Base-by-base conservation (phyloP, 2,797 vertebrate species). In the Eurystomus glaucurus region DNA sequence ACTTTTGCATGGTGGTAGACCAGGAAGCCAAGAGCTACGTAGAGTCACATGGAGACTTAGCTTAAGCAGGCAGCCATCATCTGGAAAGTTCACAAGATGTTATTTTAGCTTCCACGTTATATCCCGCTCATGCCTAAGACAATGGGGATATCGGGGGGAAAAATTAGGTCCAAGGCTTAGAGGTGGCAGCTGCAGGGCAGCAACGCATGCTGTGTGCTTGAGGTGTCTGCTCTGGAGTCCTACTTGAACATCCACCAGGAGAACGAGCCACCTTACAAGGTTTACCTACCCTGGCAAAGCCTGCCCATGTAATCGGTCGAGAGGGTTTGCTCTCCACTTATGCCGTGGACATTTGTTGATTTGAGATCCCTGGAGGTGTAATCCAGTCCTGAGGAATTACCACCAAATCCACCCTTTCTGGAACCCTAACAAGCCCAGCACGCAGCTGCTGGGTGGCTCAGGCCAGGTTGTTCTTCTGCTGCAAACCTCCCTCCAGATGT, bases 341-440 rank as follows among this genome's bases (percentile, higher is more conserved):
- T 5, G 31, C 46, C 7, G 4, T 68, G 76, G 48, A 61, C 65
- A 55, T 66, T 28, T 85, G 55, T 65, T 76, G 37, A 76, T 69
- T 79, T 78, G 37, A 64, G 50, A 85, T 60, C 31, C 57, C 50
- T 4, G 5, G 26, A 46, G 48, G 6, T 60, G 75, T 84, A 95
- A 93, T n/a, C 23, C 39, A 62, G 3, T 85, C 66, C 70, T 69
- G 29, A 76, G 68, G 57, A 96, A 90, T 84, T 90, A 57, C 28
- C 22, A 46, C 22, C 43, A 78, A 61, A 46, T 61, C 57, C 35
- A 51, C 4, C 11, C 52, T 10, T n/a, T 86, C 50, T 39, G 41
- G 61, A 77, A 61, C 8, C 23, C 61, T 84, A 52, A 86, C 91
- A 93, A 22, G 6, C 20, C 4, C 3, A 6, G 25, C 17, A 31